These are phyloP conservation scores for Chaenodraco wilsoni DNA, from an alignment of 2,797 vertebrate species.

Conservation along the genomic window DNA sequence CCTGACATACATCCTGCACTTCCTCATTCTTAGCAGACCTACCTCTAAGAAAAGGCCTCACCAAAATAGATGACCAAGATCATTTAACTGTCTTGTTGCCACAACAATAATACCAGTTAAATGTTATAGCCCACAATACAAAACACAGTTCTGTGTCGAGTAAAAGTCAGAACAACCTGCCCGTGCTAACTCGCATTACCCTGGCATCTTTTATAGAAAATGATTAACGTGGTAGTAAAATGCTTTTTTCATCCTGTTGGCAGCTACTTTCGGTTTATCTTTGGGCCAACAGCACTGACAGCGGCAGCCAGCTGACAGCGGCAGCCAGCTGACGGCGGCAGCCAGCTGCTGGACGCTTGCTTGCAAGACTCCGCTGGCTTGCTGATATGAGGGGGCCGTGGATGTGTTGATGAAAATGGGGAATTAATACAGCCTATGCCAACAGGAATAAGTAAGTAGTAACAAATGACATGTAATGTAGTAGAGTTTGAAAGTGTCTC, in stretches of 20 bases:
- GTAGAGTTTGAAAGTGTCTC: slow-evolving; percentile 27
- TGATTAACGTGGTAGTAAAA: slow-evolving; percentile 15
- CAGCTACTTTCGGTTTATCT: slow-evolving; percentile 46
- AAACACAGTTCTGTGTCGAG: background rate
- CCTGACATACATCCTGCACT: background rate
- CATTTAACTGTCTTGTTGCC: background rate
- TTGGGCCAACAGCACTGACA: slow-evolving; percentile 25
- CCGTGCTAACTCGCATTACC: background rate
- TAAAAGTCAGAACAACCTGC: background rate
- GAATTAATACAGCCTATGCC: slow-evolving; percentile 34
- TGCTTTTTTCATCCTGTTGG: slow-evolving; percentile 36
- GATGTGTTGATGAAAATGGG: slow-evolving; percentile 36
- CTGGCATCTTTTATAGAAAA: background rate
- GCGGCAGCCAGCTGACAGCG: slow-evolving; percentile 37
- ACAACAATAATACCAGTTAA: background rate
- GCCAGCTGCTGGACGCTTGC: slow-evolving; percentile 40
- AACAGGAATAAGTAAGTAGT: slow-evolving; percentile 34
- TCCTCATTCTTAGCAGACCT: background rate
- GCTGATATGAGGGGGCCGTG: slow-evolving; percentile 22
- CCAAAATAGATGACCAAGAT: background rate
- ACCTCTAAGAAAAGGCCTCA: background rate
- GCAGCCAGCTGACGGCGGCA: slow-evolving; percentile 31
- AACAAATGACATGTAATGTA: too few relatives aligned
- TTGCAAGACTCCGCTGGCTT: slow-evolving; percentile 39
- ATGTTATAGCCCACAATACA: background rate